Conservation (phyloP, 2,888 invertebrate genomes). For the Hypomecis atomaria region DNA sequence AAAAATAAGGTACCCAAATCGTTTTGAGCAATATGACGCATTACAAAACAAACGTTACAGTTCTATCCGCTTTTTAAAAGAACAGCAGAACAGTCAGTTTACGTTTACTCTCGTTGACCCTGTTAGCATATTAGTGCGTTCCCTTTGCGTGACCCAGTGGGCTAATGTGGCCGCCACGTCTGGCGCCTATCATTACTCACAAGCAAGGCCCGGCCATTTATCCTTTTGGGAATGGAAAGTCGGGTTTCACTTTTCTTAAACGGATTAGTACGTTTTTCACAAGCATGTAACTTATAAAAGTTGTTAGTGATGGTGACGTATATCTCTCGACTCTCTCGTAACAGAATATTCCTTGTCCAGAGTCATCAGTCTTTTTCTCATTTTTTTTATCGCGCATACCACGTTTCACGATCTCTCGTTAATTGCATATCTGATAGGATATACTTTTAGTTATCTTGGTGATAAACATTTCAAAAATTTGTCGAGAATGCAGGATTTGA, state of each 20-base stretch:
- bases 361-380: not conserved
- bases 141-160: constrained; percentile 23
- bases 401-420: too few species aligned
- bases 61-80: not conserved
- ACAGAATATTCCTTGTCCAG: not conserved
- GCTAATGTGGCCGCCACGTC: constrained; percentile 7
- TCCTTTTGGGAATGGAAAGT: constrained; percentile 24
- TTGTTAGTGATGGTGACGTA: constrained; percentile 1
- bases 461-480: too few species aligned
- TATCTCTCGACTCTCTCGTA: not conserved
- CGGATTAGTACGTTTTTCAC: not conserved
- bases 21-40: too few species aligned
- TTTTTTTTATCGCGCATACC: too few species aligned
- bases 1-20: too few species aligned
- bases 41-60: too few species aligned
- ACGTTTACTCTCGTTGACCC: constrained; percentile 24
- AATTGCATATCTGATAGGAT: too few species aligned
- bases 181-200: constrained; percentile 1
- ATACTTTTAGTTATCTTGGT: too few species aligned
- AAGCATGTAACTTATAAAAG: not conserved
- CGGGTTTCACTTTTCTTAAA: constrained; percentile 21
- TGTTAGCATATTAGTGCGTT: constrained; percentile 21
- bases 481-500: too few species aligned
- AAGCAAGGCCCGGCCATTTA: constrained; percentile 6
- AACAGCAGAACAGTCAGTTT: not conserved